These are phyloP conservation scores for Druceiella hillmani DNA, from an alignment of 2,888 invertebrate genomes.

Conservation along the genomic window DNA sequence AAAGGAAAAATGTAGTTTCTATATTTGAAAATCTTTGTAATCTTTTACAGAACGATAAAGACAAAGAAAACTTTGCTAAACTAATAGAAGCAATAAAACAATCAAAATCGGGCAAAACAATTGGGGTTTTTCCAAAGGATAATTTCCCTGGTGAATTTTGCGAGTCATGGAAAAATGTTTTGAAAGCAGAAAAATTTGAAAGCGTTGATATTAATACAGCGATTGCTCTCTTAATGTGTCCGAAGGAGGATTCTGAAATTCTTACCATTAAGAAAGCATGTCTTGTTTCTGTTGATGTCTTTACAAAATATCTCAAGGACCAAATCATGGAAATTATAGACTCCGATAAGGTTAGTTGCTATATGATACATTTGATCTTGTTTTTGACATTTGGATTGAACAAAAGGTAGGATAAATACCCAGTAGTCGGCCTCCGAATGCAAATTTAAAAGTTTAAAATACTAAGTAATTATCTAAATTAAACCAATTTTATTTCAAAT, in stretches of 20 bases:
- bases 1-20: too few relatives aligned
- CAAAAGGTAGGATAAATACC: not conserved
- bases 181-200: slow-evolving; percentile 76
- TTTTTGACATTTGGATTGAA: too few relatives aligned
- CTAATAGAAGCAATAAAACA: slow-evolving; percentile 74
- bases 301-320: slow-evolving; percentile 93
- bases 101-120: slow-evolving; percentile 81
- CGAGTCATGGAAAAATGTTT: slow-evolving; percentile 78
- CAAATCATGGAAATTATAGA: slow-evolving; percentile 99
- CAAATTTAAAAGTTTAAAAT: not conserved
- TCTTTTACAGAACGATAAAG: slow-evolving; percentile 72
- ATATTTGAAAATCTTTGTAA: too few relatives aligned
- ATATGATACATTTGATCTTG: slow-evolving; percentile 2
- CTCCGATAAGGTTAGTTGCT: slow-evolving; percentile 72
- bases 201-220: slow-evolving; percentile 81
- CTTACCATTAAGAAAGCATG: slow-evolving; percentile 88
- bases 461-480: not conserved
- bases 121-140: slow-evolving; percentile 92
- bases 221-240: slow-evolving; percentile 83
- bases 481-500: not conserved
- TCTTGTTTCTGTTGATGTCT: slow-evolving; percentile 89
- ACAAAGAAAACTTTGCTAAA: slow-evolving; percentile 82
- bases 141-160: slow-evolving; percentile 91
- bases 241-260: slow-evolving; percentile 92
- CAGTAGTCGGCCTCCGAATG: not conserved